Conservation (phyloP, 2,797 vertebrate species). For the Hephaestus fuliginosus region DNA sequence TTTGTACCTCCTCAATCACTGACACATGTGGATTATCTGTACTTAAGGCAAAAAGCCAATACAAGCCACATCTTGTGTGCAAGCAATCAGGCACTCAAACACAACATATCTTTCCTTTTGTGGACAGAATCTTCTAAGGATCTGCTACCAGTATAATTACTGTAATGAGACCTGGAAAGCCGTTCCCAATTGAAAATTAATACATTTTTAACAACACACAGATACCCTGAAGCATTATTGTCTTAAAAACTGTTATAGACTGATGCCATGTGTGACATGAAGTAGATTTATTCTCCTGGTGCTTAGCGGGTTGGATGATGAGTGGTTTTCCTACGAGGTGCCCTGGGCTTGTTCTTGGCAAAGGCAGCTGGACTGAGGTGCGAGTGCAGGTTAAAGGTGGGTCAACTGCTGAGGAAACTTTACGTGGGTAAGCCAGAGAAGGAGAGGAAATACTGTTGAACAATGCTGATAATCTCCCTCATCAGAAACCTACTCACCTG, state of each 20-base stretch:
- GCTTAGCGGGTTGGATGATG: conserved; percentile 20
- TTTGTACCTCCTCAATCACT: conserved; percentile 90
- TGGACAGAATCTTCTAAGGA: conserved; percentile 63
- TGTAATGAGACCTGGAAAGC: conserved; percentile 58
- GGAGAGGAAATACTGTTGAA: conserved; percentile 52
- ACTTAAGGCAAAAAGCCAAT: conserved; percentile 82
- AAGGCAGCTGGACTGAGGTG: conserved; percentile 40
- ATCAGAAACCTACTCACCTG: conserved; percentile 55
- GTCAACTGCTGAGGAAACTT: conserved; percentile 58
- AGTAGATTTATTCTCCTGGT: conserved; percentile 39
- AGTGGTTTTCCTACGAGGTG: conserved; percentile 45
- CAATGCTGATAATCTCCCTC: conserved; percentile 76
- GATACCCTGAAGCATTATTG: conserved; percentile 31
- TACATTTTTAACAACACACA: conserved; percentile 36
- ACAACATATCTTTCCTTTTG: conserved; percentile 71
- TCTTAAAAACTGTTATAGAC: conserved; percentile 8
- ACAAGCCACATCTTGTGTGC: conserved; percentile 86
- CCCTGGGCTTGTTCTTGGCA: conserved; percentile 49
- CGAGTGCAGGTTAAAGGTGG: conserved; percentile 70
- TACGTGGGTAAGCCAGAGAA: conserved; percentile 15
- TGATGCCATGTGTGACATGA: conserved; percentile 21
- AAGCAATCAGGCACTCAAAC: conserved; percentile 79
- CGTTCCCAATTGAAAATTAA: conserved; percentile 48
- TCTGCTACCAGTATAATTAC: conserved; percentile 69
- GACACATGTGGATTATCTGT: conserved; percentile 89